phyloP scores from a whole-genome alignment of 2,888 invertebrate genomes.

The Trypoxylon attenuatum region DNA sequence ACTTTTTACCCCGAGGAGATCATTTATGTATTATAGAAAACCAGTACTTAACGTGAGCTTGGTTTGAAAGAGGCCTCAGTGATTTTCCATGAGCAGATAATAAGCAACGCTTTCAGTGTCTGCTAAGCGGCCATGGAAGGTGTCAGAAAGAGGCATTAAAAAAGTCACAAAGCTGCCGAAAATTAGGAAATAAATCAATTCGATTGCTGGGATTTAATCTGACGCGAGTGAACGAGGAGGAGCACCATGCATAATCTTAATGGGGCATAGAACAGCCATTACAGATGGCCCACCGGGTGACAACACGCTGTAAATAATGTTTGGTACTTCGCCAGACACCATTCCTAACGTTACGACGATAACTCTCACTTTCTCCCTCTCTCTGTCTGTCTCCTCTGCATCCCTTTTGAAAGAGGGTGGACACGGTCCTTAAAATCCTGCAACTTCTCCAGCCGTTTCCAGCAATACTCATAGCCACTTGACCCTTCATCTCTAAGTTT shows the following conservation, averaged over 20 bases:
- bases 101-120: not conserved
- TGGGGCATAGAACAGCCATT: slow-evolving; percentile 71
- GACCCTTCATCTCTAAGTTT: too few species aligned
- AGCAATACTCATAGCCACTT: too few species aligned
- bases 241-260: slow-evolving; percentile 65
- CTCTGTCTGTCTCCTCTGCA: not conserved
- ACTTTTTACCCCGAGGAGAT: too few species aligned
- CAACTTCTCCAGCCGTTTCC: not conserved
- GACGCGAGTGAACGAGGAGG: slow-evolving; percentile 49
- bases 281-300: slow-evolving; percentile 72
- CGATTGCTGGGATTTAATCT: slow-evolving; percentile 51
- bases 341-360: slow-evolving; percentile 30
- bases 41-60: too few species aligned
- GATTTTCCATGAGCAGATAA: not conserved
- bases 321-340: slow-evolving; percentile 38
- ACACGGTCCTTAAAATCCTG: not conserved
- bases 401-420: slow-evolving; percentile 15
- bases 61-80: too few species aligned
- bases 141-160: slow-evolving; percentile 5
- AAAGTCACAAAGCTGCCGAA: slow-evolving; percentile 29
- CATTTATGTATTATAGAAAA: too few species aligned
- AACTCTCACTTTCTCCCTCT: too few species aligned
- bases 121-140: not conserved
- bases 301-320: slow-evolving; percentile 68
- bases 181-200: slow-evolving; percentile 50